These are phyloP conservation scores for fruit fly (Drosophila melanogaster) DNA, from an alignment of 1,140 invertebrate species.

Conservation along the genomic window Release_6_plus_ISO1_MT NT_033779.5:2366501-2367000, in stretches of 20 bases:
- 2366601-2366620: constrained; percentile 61
- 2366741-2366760: constrained; percentile 77
- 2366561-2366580: constrained; percentile 79
- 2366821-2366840: constrained; percentile 64
- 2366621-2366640: constrained; percentile 49
- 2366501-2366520: neutral
- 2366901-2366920: constrained; percentile 36
- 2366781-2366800: constrained; percentile 69
- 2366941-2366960: neutral
- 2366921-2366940: neutral
- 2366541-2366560: constrained; percentile 45
- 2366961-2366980: constrained; percentile 5
- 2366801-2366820: constrained; percentile 74
- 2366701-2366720: constrained; percentile 60
- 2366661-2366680: constrained; percentile 31
- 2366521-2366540: neutral
- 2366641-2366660: constrained; percentile 12
- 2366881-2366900: constrained; percentile 64
- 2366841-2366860: constrained; percentile 51
- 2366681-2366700: constrained; percentile 40
- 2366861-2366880: constrained; percentile 63
- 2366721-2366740: constrained; percentile 58
- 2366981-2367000: constrained; percentile 84
- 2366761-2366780: constrained; percentile 63
- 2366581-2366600: constrained; percentile 75